These are phyloP conservation scores for Balaeniceps rex DNA, from an alignment of 2,113 vertebrate species.

Conservation along the genomic window DNA sequence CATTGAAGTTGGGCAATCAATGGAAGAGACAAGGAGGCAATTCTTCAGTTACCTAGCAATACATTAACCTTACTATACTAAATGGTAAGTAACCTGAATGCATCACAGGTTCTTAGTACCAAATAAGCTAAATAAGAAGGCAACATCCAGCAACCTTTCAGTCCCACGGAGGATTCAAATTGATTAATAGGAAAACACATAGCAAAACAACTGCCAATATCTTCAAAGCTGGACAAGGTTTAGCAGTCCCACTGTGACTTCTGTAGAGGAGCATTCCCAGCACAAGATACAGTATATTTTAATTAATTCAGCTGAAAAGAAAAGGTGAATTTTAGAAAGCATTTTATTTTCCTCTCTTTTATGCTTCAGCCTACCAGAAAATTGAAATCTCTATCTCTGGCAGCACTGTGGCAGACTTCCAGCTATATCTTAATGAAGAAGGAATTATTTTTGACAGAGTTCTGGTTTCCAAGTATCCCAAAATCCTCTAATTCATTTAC, in stretches of 20 bases:
- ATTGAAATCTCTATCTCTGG: constrained; percentile 21
- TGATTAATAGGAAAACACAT: neutral
- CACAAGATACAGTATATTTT: neutral
- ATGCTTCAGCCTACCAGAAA: constrained; percentile 37
- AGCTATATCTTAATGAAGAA: constrained; percentile 45
- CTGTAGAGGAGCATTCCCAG: neutral
- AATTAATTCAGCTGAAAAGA: constrained; percentile 41
- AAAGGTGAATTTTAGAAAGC: neutral
- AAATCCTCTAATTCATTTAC: constrained; percentile 25
- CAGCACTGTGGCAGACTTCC: constrained; percentile 17
- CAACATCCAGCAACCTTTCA: neutral
- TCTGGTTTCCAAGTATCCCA: neutral
- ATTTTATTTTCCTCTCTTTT: constrained; percentile 5
- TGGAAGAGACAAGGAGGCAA: neutral
- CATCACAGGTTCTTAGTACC: neutral
- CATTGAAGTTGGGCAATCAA: neutral
- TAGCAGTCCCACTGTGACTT: neutral
- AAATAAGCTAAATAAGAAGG: neutral
- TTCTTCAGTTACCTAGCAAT: neutral
- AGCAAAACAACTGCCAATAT: neutral
- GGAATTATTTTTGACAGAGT: constrained; percentile 4
- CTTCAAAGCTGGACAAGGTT: neutral
- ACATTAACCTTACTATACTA: neutral
- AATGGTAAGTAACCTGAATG: neutral
- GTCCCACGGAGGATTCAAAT: neutral